Evolutionary conservation across 2,113 vertebrate species (phyloP).

Genomic region (Orientallactaga bullata): DNA sequence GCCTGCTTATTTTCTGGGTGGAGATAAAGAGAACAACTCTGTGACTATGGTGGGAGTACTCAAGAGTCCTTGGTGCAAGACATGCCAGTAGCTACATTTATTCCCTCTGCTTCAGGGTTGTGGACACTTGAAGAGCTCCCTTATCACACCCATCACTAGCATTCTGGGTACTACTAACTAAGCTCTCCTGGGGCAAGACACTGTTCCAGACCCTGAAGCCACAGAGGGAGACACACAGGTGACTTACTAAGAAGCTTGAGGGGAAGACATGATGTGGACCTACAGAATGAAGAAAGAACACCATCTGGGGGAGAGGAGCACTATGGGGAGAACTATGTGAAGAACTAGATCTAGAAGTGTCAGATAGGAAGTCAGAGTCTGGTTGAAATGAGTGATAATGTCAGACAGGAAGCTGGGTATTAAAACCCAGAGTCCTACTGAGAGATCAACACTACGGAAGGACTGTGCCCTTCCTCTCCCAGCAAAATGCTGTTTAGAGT

Average conservation of each 20-base stretch:
- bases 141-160: neutral
- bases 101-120: rapidly evolving
- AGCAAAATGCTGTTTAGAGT: no score
- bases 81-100: neutral
- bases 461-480: neutral
- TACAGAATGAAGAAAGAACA: neutral
- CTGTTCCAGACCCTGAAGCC: neutral
- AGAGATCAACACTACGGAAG: neutral
- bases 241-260: neutral
- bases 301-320: neutral
- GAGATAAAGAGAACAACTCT: neutral
- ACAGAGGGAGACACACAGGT: neutral
- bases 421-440: neutral
- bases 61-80: neutral
- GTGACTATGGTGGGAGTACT: neutral
- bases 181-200: neutral
- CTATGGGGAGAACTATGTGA: neutral
- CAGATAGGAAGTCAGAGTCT: neutral
- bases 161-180: neutral
- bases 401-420: neutral
- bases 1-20: neutral
- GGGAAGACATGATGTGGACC: neutral
- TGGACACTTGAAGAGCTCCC: neutral
- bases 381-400: neutral
- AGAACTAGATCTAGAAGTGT: neutral